Percentiles rank a stretch among this genome's conserved stretches.
Conservation (phyloP, 1,140 invertebrate species). For the Drosophila bipectinata region DNA sequence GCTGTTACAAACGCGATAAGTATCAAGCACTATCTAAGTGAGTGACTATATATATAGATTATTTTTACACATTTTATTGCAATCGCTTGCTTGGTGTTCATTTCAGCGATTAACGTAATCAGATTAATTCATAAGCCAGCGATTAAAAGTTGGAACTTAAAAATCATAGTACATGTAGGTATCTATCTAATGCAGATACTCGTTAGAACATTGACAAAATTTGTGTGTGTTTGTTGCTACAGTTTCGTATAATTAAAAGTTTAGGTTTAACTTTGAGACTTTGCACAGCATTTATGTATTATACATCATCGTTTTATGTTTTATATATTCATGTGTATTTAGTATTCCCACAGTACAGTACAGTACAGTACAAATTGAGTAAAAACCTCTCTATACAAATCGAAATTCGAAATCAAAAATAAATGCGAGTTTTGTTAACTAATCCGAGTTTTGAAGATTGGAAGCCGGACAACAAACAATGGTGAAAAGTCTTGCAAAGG, state of each 20-base stretch:
- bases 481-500: conserved; percentile 17
- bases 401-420: conserved; percentile 49
- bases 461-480: conserved; percentile 30
- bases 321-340: conserved; percentile 28
- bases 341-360: conserved; percentile 12
- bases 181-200: conserved; percentile 44
- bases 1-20: conserved; percentile 32
- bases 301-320: conserved; percentile 55
- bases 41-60: conserved; percentile 21
- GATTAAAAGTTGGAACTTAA: background rate
- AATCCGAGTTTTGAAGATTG: conserved; percentile 43
- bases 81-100: conserved; percentile 18
- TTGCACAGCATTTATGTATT: conserved; percentile 75
- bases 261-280: conserved; percentile 80
- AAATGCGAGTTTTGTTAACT: conserved; percentile 58
- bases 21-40: conserved; percentile 42
- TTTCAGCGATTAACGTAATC: conserved; percentile 6
- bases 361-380: conserved; percentile 53
- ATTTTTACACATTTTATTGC: conserved; percentile 36
- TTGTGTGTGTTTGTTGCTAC: conserved; percentile 36
- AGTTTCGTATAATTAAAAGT: conserved; percentile 64
- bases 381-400: conserved; percentile 58
- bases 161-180: conserved; percentile 21
- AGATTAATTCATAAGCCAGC: background rate
- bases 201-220: conserved; percentile 42